Evolutionary conservation across 1,140 invertebrate species (phyloP).

Genomic region (Euura saliciscinereae): DNA sequence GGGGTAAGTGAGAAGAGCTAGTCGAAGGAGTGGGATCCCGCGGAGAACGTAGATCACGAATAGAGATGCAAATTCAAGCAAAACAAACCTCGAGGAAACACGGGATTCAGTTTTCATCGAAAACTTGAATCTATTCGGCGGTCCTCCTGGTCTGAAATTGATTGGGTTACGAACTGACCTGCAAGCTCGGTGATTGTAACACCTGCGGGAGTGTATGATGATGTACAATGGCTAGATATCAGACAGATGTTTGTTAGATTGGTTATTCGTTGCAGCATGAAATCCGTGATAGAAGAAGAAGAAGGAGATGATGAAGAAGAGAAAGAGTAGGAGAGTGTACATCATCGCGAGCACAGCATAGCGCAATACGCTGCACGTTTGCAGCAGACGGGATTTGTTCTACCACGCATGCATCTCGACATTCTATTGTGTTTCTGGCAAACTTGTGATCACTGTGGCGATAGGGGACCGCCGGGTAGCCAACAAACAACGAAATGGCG

Average conservation of each 20-base stretch:
- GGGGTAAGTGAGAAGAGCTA: background rate
- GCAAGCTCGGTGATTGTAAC: no score
- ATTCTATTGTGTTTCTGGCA: slow-evolving; percentile 37
- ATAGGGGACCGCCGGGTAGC: background rate
- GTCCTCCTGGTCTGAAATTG: no score
- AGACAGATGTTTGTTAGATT: background rate
- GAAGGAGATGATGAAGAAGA: no score
- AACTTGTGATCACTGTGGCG: slow-evolving; percentile 22
- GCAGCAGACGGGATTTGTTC: background rate
- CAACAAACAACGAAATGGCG: background rate
- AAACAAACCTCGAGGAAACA: background rate
- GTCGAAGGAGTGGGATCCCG: no score
- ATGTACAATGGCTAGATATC: background rate
- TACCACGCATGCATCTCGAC: slow-evolving; percentile 14
- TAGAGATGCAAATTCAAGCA: slow-evolving; percentile 1
- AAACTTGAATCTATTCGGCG: no score
- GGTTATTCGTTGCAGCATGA: background rate
- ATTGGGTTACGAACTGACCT: no score
- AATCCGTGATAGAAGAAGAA: background rate
- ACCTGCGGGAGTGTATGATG: background rate
- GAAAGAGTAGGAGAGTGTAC: background rate
- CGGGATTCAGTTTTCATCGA: no score
- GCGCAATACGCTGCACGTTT: background rate
- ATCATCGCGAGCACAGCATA: background rate
- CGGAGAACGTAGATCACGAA: background rate